Evolutionary conservation across 2,888 invertebrate species (phyloP).

Genomic region (Drosophila cracens): DNA sequence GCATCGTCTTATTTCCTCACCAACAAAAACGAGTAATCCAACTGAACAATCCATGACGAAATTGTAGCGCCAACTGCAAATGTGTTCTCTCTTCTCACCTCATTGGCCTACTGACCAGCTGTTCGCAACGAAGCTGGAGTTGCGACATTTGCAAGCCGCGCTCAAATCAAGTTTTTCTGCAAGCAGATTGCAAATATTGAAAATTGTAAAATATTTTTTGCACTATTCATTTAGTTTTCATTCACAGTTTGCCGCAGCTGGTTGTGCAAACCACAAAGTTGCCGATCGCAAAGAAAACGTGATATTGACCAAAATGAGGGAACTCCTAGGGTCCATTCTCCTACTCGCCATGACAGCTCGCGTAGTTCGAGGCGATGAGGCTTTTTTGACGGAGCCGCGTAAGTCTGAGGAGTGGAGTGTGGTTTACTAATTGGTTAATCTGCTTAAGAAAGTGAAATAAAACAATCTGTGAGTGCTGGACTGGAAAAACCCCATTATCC

Average conservation of each 20-base stretch:
- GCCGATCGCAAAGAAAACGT: constrained; percentile 1
- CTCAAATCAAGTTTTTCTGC: constrained; percentile 72
- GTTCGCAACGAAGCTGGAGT: constrained; percentile 23
- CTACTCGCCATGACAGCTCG: constrained; percentile 36
- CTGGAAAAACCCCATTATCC: not conserved
- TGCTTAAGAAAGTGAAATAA: not conserved
- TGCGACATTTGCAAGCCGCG: constrained; percentile 60
- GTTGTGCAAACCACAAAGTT: constrained; percentile 34
- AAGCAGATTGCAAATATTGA: constrained; percentile 45
- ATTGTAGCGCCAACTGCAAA: constrained; percentile 45
- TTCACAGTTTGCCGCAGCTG: constrained; percentile 47
- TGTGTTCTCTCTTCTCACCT: constrained; percentile 65
- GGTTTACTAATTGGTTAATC: not conserved
- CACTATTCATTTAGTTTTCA: constrained; percentile 60
- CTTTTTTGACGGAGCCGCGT: constrained; percentile 80
- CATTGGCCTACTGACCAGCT: constrained; percentile 53
- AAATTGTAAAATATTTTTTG: constrained; percentile 54
- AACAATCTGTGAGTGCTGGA: not conserved
- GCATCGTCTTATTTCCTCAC: constrained; percentile 55
- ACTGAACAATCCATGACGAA: constrained; percentile 57
- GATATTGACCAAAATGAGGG: constrained; percentile 20
- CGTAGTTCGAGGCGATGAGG: constrained; percentile 59
- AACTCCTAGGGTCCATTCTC: constrained; percentile 32
- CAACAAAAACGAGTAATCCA: constrained; percentile 23
- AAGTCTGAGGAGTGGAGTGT: constrained; percentile 69